Conservation (phyloP, 1,140 invertebrate genomes). For the Platyscapa corneri region DNA sequence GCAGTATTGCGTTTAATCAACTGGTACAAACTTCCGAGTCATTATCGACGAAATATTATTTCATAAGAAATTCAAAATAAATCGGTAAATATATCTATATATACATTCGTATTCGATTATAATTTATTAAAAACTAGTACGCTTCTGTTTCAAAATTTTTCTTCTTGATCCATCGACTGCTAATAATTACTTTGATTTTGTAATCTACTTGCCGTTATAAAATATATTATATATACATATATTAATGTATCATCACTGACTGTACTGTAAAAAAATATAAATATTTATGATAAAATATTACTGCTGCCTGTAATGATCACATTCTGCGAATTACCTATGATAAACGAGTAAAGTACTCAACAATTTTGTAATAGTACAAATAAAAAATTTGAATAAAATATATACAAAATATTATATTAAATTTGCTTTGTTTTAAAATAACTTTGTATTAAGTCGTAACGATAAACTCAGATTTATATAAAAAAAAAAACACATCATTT, state of each 20-base stretch:
- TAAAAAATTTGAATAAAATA: neutral
- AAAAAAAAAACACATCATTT: too few species aligned
- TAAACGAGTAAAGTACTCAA: neutral
- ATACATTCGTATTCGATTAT: conserved; percentile 1
- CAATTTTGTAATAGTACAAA: neutral
- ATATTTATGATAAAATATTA: neutral
- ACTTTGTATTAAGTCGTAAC: too few species aligned
- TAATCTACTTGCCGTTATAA: neutral
- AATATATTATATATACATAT: neutral
- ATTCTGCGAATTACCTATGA: neutral
- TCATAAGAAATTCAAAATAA: conserved; percentile 16
- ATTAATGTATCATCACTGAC: neutral
- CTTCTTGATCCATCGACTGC: neutral
- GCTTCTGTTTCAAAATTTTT: neutral
- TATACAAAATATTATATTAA: neutral
- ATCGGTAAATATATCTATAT: conserved; percentile 7
- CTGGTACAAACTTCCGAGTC: conserved; percentile 19
- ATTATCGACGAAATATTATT: conserved; percentile 34
- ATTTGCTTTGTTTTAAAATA: neutral
- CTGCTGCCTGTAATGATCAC: neutral
- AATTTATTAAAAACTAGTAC: conserved; percentile 11
- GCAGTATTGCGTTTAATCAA: conserved; percentile 19
- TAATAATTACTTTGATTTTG: neutral
- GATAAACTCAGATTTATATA: too few species aligned
- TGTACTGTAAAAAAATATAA: neutral